phyloP scores from a whole-genome alignment of 2,113 vertebrate genomes.

The Morone saxatilis region DNA sequence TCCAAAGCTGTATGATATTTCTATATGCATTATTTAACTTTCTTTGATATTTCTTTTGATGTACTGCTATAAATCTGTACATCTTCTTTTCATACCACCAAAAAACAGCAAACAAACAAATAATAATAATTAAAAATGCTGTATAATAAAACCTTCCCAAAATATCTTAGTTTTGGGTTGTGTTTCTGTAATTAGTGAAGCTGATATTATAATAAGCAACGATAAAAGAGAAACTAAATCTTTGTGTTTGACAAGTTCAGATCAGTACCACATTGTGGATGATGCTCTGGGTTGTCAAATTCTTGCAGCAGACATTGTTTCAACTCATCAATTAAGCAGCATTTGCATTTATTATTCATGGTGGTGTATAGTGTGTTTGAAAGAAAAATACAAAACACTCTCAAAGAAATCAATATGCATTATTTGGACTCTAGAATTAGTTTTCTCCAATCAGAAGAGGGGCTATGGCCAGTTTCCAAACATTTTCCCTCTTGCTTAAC shows the following conservation, averaged over 20 bases:
- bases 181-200: background rate
- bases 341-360: background rate
- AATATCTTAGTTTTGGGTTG: background rate
- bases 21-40: background rate
- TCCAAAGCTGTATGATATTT: background rate
- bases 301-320: background rate
- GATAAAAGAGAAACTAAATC: background rate
- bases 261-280: background rate
- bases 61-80: background rate
- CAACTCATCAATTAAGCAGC: background rate
- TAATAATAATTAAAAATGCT: too few species aligned
- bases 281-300: background rate
- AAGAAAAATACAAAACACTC: constrained; percentile 1
- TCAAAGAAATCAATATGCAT: constrained; percentile 15
- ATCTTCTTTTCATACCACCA: background rate
- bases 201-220: background rate
- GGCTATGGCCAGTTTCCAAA: constrained; percentile 35
- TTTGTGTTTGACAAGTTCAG: background rate
- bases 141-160: background rate
- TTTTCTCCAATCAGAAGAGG: constrained; percentile 19
- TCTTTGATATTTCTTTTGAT: background rate
- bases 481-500: constrained; percentile 42
- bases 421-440: constrained; percentile 17
- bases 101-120: background rate
- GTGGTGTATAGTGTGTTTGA: background rate